Percentiles rank a stretch among this genome's conserved stretches.
phyloP scores from a whole-genome alignment of 1,140 invertebrate species.

The Neodiprion fabricii region DNA sequence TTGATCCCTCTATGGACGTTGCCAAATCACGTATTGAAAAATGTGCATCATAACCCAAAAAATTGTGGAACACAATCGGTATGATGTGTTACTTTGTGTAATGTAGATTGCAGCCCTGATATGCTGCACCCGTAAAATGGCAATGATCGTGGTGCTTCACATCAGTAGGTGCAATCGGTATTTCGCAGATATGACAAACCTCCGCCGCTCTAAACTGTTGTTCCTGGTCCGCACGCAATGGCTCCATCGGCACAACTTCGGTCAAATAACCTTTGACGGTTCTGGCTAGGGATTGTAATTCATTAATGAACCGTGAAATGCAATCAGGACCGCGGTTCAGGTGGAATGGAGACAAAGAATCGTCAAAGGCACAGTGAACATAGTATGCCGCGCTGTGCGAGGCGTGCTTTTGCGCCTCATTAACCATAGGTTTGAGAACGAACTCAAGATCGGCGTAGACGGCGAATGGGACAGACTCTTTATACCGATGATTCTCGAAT shows the following conservation, averaged over 20 bases:
- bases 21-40: too few species aligned
- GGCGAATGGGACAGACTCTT: slow-evolving; percentile 41
- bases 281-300: too few species aligned
- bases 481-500: slow-evolving; percentile 42
- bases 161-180: slow-evolving; percentile 24
- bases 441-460: slow-evolving; percentile 49
- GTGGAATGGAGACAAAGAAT: slow-evolving; percentile 41
- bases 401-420: slow-evolving; percentile 41
- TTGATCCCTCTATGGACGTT: too few species aligned
- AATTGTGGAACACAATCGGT: slow-evolving; percentile 17
- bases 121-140: not conserved
- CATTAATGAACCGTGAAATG: too few species aligned
- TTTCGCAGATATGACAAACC: slow-evolving; percentile 31
- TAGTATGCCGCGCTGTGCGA: slow-evolving; percentile 50
- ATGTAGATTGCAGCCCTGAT: not conserved
- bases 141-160: slow-evolving; percentile 6
- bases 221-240: slow-evolving; percentile 5
- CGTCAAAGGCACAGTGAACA: slow-evolving; percentile 49
- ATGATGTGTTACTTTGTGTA: not conserved
- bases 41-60: not conserved
- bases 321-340: slow-evolving; percentile 23
- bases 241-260: slow-evolving; percentile 15
- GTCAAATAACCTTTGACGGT: too few species aligned
- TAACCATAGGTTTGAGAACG: slow-evolving; percentile 34
- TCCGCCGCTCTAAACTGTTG: slow-evolving; percentile 4